Conservation (phyloP, 1,140 invertebrate genomes). For the Galleria mellonella region DNA sequence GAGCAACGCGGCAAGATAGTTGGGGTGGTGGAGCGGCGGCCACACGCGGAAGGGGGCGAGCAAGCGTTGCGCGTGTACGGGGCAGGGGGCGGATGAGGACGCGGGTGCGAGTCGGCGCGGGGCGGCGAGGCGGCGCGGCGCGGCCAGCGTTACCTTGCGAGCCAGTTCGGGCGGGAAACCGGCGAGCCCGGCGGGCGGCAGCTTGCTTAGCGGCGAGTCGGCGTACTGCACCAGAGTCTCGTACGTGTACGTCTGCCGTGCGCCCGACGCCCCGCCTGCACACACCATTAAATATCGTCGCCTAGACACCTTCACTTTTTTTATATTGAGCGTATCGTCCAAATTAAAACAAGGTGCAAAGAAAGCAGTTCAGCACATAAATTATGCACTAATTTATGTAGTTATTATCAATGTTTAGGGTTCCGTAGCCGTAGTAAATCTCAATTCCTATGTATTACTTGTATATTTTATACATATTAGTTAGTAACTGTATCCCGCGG, state of each 20-base stretch:
- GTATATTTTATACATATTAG: too few species aligned
- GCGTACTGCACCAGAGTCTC: constrained; percentile 71
- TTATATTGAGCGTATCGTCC: too few species aligned
- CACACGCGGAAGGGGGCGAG: constrained; percentile 25
- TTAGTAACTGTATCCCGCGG: too few species aligned
- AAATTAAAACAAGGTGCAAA: too few species aligned
- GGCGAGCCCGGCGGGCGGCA: constrained; percentile 56
- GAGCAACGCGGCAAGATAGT: constrained; percentile 58
- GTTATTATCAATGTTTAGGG: too few species aligned
- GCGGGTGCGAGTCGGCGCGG: constrained; percentile 11
- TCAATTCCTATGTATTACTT: too few species aligned
- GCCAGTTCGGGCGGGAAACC: constrained; percentile 62
- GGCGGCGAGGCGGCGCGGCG: constrained; percentile 10
- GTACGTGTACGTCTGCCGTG: constrained; percentile 62
- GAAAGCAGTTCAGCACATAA: too few species aligned
- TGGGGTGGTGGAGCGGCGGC: constrained; percentile 51
- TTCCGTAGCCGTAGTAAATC: too few species aligned
- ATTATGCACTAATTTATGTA: too few species aligned
- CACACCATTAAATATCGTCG: constrained; percentile 5
- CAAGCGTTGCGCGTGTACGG: constrained; percentile 6
- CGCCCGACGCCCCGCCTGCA: constrained; percentile 25
- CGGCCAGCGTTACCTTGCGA: constrained; percentile 62
- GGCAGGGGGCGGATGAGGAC: constrained; percentile 6
- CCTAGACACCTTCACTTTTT: neutral
- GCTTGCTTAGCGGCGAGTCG: constrained; percentile 69